These are phyloP conservation scores for Lobophora halterata DNA, from an alignment of 2,888 invertebrate genomes.

Conservation along the genomic window DNA sequence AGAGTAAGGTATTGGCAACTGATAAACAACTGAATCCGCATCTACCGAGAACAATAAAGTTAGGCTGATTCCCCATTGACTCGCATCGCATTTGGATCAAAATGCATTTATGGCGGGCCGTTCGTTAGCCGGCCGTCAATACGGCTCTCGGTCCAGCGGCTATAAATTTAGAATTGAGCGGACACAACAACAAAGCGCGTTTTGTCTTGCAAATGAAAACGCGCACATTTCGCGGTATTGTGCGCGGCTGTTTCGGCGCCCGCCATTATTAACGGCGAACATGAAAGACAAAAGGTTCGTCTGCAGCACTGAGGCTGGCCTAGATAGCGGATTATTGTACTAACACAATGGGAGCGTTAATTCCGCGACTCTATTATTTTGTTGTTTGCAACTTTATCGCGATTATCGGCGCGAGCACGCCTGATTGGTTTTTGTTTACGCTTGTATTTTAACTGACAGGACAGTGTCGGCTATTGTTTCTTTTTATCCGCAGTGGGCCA, in stretches of 20 bases:
- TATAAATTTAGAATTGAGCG: slow-evolving; percentile 80
- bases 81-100: slow-evolving; percentile 49
- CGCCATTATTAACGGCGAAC: slow-evolving; percentile 81
- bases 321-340: slow-evolving; percentile 81
- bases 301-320: slow-evolving; percentile 81
- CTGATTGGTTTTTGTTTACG: slow-evolving; percentile 34
- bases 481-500: slow-evolving; percentile 17
- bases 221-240: slow-evolving; percentile 81
- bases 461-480: slow-evolving; percentile 26
- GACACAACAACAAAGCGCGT: slow-evolving; percentile 79
- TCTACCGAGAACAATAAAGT: too few species aligned
- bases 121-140: slow-evolving; percentile 76
- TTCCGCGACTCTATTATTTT: slow-evolving; percentile 78
- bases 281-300: slow-evolving; percentile 81
- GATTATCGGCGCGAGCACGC: slow-evolving; percentile 62
- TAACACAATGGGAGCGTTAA: slow-evolving; percentile 80
- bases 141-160: slow-evolving; percentile 73
- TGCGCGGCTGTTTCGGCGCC: slow-evolving; percentile 80
- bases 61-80: slow-evolving; percentile 31
- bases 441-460: slow-evolving; percentile 30
- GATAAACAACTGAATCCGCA: too few species aligned
- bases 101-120: slow-evolving; percentile 71
- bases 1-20: too few species aligned
- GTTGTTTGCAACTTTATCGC: slow-evolving; percentile 78
- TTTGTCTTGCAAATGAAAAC: slow-evolving; percentile 82